Percentiles rank a stretch among this genome's conserved stretches.
phyloP scores from a whole-genome alignment of 1,140 invertebrate species.

The Drosophila tani region DNA sequence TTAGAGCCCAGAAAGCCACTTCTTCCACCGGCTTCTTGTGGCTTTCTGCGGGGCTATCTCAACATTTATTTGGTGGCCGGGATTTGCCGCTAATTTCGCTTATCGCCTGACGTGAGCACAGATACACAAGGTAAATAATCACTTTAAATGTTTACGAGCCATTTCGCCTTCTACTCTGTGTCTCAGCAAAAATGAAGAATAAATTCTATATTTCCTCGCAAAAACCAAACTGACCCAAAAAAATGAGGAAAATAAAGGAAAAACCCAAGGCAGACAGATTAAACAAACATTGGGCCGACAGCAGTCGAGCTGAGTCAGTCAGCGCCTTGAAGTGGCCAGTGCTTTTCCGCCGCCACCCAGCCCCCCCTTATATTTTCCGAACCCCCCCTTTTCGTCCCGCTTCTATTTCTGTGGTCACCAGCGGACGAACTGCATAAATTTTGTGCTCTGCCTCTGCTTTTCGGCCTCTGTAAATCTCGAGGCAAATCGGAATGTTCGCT shows the following conservation, averaged over 20 bases:
- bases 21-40: slow-evolving; percentile 14
- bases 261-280: slow-evolving; percentile 73
- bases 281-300: slow-evolving; percentile 73
- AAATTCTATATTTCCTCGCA: slow-evolving; percentile 49
- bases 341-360: slow-evolving; percentile 6
- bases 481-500: slow-evolving; percentile 37
- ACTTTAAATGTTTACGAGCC: slow-evolving; percentile 43
- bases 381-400: not conserved
- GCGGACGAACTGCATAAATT: slow-evolving; percentile 58
- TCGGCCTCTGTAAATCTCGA: slow-evolving; percentile 48
- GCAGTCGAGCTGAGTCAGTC: slow-evolving; percentile 55
- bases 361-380: not conserved
- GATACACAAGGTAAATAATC: slow-evolving; percentile 43
- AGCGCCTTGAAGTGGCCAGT: slow-evolving; percentile 70
- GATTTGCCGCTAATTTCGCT: slow-evolving; percentile 47
- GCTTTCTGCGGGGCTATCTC: slow-evolving; percentile 26
- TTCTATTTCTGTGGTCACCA: slow-evolving; percentile 73
- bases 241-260: slow-evolving; percentile 46
- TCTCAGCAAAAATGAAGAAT: slow-evolving; percentile 32
- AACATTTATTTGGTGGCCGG: slow-evolving; percentile 35
- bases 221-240: slow-evolving; percentile 66
- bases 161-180: slow-evolving; percentile 15
- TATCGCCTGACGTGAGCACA: slow-evolving; percentile 33
- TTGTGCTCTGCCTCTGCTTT: slow-evolving; percentile 16
- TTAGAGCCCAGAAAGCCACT: slow-evolving; percentile 12